Percentiles rank a stretch among this genome's conserved stretches.
phyloP scores from a whole-genome alignment of 2,888 invertebrate genomes.

The Dasypolia templi region DNA sequence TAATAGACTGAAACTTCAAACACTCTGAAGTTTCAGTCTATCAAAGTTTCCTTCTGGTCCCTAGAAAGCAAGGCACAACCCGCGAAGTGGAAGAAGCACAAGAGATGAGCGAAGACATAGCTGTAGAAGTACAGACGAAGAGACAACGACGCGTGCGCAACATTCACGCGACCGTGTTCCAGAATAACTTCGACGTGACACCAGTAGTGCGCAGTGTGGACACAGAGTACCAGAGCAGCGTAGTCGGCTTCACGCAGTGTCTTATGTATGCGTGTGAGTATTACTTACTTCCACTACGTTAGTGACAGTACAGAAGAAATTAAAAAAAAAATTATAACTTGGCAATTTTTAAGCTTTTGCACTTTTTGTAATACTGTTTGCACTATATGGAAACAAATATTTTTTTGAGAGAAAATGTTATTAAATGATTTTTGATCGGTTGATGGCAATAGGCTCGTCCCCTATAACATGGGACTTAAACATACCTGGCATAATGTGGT shows the following conservation, averaged over 20 bases:
- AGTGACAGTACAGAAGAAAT: no score
- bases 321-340: no score
- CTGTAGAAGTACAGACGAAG: constrained; percentile 57
- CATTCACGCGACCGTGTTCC: constrained; percentile 77
- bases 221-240: constrained; percentile 65
- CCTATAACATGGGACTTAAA: no score
- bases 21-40: neutral
- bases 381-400: no score
- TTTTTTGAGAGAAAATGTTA: no score
- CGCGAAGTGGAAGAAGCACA: constrained; percentile 83
- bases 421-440: no score
- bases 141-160: constrained; percentile 69
- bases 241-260: constrained; percentile 84
- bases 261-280: constrained; percentile 87
- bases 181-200: constrained; percentile 81
- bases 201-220: constrained; percentile 57
- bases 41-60: neutral
- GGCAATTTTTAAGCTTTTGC: no score
- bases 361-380: no score
- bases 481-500: no score
- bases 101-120: constrained; percentile 81
- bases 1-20: no score
- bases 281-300: no score
- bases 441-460: no score
- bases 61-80: constrained; percentile 82